phyloP scores from a whole-genome alignment of 2,888 invertebrate species.

The Bursaphelenchus okinawaensis region DNA sequence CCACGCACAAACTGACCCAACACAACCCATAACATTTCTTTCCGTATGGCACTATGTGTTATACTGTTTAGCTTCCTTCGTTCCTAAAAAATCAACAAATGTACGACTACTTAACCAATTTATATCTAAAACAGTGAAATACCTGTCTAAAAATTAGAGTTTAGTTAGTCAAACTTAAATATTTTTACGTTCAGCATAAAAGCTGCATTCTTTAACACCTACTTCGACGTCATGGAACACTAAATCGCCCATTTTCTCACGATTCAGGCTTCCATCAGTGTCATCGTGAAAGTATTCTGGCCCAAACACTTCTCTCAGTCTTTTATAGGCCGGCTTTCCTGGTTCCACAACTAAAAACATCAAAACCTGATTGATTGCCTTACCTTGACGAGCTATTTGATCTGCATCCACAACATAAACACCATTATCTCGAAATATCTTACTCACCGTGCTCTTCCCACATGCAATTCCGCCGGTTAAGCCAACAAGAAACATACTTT shows the following conservation, averaged over 20 bases:
- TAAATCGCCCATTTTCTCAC: conserved; percentile 44
- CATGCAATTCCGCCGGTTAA: conserved; percentile 53
- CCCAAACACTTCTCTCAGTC: conserved; percentile 45
- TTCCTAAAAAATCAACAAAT: conserved; percentile 26
- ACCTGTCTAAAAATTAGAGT: neutral
- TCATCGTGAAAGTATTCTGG: conserved; percentile 48
- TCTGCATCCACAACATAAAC: conserved; percentile 51
- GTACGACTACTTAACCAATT: neutral
- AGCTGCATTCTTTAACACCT: neutral
- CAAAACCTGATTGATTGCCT: neutral
- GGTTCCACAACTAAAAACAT: conserved; percentile 47
- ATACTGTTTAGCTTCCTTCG: conserved; percentile 44
- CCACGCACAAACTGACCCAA: conserved; percentile 34
- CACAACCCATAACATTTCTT: conserved; percentile 41
- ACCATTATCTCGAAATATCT: conserved; percentile 27
- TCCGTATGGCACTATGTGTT: conserved; percentile 45
- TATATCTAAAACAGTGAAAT: too few species aligned
- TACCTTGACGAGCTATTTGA: conserved; percentile 49
- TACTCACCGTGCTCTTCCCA: conserved; percentile 47
- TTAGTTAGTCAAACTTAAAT: neutral
- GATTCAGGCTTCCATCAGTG: conserved; percentile 37
- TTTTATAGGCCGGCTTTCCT: conserved; percentile 38
- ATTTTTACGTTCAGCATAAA: too few species aligned
- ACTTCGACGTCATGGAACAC: conserved; percentile 46
- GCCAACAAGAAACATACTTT: conserved; percentile 45